A percentile compares a stretch with the other conserved stretches of the same genome.
phyloP scores from a whole-genome alignment of 2,797 vertebrate species.

The Lerista edwardsae region DNA sequence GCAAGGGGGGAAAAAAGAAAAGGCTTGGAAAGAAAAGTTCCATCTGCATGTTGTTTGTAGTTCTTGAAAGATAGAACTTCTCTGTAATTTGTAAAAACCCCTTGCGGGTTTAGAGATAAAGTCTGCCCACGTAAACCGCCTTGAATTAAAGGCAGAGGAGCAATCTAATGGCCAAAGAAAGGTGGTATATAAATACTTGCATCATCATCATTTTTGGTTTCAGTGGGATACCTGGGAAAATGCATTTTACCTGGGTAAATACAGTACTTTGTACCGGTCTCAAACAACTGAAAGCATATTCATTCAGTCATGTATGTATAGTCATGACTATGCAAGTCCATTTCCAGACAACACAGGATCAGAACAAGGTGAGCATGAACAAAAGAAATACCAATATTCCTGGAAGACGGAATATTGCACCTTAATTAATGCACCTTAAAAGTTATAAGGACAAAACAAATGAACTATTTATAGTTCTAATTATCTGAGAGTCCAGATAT shows the following conservation, averaged over 20 bases:
- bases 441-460: background rate
- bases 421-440: background rate
- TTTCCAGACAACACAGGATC: background rate
- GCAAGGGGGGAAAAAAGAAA: conserved; percentile 4
- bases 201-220: background rate
- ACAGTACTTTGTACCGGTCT: background rate
- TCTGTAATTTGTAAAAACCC: too few species aligned
- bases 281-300: background rate
- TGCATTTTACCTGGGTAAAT: conserved; percentile 1
- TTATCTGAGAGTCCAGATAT: background rate
- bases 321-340: background rate
- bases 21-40: too few species aligned
- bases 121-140: too few species aligned
- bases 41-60: too few species aligned
- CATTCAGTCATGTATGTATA: background rate
- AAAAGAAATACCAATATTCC: background rate
- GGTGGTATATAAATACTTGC: too few species aligned
- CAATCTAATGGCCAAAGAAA: too few species aligned
- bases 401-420: too few species aligned
- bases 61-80: too few species aligned
- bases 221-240: background rate
- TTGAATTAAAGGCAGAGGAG: too few species aligned
- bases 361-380: background rate
- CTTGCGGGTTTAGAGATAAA: too few species aligned
- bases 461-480: background rate